Conservation (phyloP, 2,797 vertebrate species). For the Hippopotamyrus pictus region DNA sequence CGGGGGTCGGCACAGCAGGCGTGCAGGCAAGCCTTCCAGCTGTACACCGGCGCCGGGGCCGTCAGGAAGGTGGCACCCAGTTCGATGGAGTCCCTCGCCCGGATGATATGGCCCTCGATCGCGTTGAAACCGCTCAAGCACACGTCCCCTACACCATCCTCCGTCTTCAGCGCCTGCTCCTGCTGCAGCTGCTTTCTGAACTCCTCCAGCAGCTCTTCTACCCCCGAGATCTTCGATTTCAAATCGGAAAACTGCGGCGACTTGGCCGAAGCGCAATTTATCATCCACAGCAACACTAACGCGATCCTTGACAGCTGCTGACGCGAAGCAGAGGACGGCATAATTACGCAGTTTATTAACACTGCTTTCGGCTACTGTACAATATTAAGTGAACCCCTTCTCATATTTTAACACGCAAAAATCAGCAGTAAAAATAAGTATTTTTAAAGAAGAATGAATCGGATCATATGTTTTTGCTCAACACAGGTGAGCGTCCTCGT, state of each 20-base stretch:
- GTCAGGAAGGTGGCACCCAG: constrained; percentile 81
- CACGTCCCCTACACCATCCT: constrained; percentile 44
- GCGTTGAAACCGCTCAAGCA: constrained; percentile 63
- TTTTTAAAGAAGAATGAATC: background rate
- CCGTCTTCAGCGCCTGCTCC: constrained; percentile 54
- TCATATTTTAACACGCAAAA: background rate
- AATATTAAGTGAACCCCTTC: constrained; percentile 13
- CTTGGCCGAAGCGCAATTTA: constrained; percentile 17
- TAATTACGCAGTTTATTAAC: constrained; percentile 37
- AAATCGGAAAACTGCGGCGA: constrained; percentile 60
- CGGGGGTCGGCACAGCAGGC: constrained; percentile 79
- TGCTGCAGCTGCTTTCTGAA: constrained; percentile 83
- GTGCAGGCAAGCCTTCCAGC: constrained; percentile 77
- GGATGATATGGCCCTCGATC: constrained; percentile 78
- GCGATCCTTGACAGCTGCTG: constrained; percentile 33
- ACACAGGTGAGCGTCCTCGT: background rate
- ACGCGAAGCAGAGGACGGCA: constrained; percentile 52
- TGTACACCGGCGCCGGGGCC: constrained; percentile 64
- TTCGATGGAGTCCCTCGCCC: constrained; percentile 80
- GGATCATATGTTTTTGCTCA: background rate
- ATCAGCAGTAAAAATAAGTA: constrained; percentile 1
- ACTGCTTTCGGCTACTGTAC: constrained; percentile 29
- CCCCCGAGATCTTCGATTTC: constrained; percentile 71
- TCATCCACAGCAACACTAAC: background rate
- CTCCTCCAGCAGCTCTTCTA: constrained; percentile 82